Conservation (phyloP, 2,797 vertebrate species). For the Gymnopithys bicolor region DNA sequence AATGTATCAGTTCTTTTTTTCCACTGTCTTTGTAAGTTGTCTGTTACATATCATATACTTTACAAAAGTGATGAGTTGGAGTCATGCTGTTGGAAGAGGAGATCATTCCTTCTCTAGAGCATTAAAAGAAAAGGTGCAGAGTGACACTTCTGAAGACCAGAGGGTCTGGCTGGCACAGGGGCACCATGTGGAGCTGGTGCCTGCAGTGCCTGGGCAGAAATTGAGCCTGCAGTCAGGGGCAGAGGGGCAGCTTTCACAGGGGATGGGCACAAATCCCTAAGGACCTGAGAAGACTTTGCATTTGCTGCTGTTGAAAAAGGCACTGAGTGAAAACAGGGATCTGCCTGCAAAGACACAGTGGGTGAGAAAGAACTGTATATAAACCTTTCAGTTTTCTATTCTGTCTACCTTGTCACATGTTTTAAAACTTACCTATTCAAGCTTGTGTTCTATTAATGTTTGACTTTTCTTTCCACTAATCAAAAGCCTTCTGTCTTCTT, state of each 20-base stretch:
- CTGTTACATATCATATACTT: neutral
- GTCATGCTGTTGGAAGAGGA: neutral
- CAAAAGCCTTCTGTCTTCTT: neutral
- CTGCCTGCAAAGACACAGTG: neutral
- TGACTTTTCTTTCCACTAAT: neutral
- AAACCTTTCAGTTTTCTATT: neutral
- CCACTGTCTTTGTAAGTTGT: neutral
- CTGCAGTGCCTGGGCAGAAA: neutral
- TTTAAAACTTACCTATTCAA: neutral
- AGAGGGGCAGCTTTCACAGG: neutral
- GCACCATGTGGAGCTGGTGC: neutral
- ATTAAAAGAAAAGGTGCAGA: neutral
- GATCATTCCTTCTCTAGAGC: neutral
- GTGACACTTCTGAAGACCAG: neutral
- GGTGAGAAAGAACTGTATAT: neutral
- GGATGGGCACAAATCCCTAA: accelerated
- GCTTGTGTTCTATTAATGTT: neutral
- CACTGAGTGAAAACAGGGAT: neutral
- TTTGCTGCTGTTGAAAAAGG: neutral
- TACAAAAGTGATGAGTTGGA: neutral
- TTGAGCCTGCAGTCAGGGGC: neutral
- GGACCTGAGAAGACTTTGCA: neutral
- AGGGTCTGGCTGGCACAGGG: neutral
- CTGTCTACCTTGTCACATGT: neutral
- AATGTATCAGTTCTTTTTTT: neutral